These are phyloP conservation scores for Acipenser oxyrinchus DNA, from an alignment of 2,797 vertebrate species.

Conservation along the genomic window DNA sequence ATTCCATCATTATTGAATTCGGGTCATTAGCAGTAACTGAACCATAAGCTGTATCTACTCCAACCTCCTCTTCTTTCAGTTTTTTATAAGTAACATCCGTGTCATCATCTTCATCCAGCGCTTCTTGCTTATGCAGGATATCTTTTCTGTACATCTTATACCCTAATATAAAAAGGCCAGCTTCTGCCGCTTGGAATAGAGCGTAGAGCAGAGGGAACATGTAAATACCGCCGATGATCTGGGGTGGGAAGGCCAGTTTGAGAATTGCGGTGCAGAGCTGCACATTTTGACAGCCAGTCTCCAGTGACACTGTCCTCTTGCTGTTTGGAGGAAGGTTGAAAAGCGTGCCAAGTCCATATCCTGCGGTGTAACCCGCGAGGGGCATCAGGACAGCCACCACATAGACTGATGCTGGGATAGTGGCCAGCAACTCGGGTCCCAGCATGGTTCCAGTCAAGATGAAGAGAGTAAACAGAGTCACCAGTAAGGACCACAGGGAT, in stretches of 20 bases:
- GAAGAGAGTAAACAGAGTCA: constrained; percentile 85
- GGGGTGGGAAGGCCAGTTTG: constrained; percentile 86
- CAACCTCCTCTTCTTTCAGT: constrained; percentile 78
- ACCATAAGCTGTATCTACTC: constrained; percentile 74
- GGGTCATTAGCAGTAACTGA: constrained; percentile 68
- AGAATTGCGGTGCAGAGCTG: constrained; percentile 95
- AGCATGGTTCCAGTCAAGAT: constrained; percentile 89
- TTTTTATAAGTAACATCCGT: constrained; percentile 82
- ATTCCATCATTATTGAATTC: constrained; percentile 60
- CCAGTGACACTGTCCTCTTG: constrained; percentile 81
- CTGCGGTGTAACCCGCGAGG: constrained; percentile 75
- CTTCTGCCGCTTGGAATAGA: constrained; percentile 89
- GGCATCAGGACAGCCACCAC: constrained; percentile 87
- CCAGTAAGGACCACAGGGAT: constrained; percentile 87
- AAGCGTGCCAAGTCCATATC: constrained; percentile 79
- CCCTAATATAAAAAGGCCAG: constrained; percentile 78
- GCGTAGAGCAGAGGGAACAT: constrained; percentile 96
- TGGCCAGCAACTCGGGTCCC: constrained; percentile 83
- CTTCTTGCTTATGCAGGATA: constrained; percentile 68
- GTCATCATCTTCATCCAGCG: constrained; percentile 55
- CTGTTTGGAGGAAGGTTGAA: constrained; percentile 80
- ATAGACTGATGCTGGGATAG: constrained; percentile 81
- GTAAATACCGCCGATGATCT: constrained; percentile 86
- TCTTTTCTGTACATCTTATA: constrained; percentile 80
- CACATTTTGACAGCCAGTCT: constrained; percentile 94